phyloP scores from a whole-genome alignment of 2,797 vertebrate species.

The Euthynnus affinis region DNA sequence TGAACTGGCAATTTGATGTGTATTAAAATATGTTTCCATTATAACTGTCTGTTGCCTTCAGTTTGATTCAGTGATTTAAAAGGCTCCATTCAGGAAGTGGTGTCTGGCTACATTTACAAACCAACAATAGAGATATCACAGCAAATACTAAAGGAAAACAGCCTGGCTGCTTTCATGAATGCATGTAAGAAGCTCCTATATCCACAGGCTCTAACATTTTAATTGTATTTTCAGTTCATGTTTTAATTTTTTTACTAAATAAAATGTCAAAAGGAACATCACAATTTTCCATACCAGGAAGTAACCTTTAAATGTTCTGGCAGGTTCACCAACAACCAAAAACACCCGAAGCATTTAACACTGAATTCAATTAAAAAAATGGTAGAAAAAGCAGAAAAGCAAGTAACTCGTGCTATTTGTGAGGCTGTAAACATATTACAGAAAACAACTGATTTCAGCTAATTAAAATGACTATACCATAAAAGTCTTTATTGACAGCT shows the following conservation, averaged over 20 bases:
- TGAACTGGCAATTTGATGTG: conserved; percentile 25
- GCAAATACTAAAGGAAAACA: background rate
- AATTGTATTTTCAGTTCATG: background rate
- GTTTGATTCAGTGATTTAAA: conserved; percentile 22
- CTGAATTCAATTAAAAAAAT: background rate
- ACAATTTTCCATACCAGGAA: background rate
- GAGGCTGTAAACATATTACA: conserved; percentile 27
- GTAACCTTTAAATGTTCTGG: background rate
- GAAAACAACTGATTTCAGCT: conserved; percentile 11
- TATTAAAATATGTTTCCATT: conserved; percentile 3
- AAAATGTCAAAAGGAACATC: background rate
- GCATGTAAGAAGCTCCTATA: background rate
- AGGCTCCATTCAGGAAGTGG: background rate
- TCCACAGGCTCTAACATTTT: background rate
- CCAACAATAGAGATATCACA: conserved; percentile 3
- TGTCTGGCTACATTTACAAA: background rate
- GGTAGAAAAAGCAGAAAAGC: conserved; percentile 1
- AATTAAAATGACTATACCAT: conserved; percentile 1
- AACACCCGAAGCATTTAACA: background rate
- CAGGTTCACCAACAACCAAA: background rate
- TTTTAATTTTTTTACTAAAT: background rate
- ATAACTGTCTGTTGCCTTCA: conserved; percentile 6
- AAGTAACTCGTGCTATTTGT: background rate
- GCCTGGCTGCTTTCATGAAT: background rate
- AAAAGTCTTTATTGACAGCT: background rate